A percentile compares a stretch with the other conserved stretches of the same genome.
phyloP scores from a whole-genome alignment of 2,888 invertebrate species.

The Steromphala cineraria region DNA sequence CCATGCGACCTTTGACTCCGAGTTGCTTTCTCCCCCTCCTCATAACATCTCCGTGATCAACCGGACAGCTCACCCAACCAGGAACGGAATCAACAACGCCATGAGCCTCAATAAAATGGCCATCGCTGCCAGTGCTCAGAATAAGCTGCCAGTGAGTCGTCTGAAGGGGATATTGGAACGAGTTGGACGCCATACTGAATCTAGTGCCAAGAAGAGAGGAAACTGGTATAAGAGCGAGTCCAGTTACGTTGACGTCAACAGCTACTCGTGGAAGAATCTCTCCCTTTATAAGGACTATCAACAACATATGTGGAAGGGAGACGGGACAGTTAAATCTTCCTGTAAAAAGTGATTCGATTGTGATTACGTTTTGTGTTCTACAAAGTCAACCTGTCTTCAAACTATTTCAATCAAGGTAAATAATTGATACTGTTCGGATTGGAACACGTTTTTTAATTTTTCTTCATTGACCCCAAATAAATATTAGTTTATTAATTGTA shows the following conservation, averaged over 20 bases:
- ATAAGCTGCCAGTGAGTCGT: constrained; percentile 31
- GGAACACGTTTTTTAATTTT: no score
- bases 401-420: no score
- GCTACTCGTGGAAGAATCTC: constrained; percentile 38
- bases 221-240: constrained; percentile 35
- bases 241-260: constrained; percentile 35
- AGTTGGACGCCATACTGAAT: constrained; percentile 33
- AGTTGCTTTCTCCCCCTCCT: background rate
- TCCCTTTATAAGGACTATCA: constrained; percentile 35
- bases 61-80: background rate
- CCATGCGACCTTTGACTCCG: background rate
- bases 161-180: constrained; percentile 32
- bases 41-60: background rate
- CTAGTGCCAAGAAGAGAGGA: constrained; percentile 32
- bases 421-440: no score
- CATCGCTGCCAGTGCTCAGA: constrained; percentile 33
- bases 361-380: no score
- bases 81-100: background rate
- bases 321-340: constrained; percentile 24
- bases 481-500: no score
- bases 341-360: constrained; percentile 24
- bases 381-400: no score
- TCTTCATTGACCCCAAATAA: no score
- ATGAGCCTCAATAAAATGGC: constrained; percentile 33
- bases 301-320: constrained; percentile 35